A percentile compares a stretch with the other conserved stretches of the same genome.
Conservation (phyloP, 2,113 vertebrate genomes). For the Atrichornis clamosus region DNA sequence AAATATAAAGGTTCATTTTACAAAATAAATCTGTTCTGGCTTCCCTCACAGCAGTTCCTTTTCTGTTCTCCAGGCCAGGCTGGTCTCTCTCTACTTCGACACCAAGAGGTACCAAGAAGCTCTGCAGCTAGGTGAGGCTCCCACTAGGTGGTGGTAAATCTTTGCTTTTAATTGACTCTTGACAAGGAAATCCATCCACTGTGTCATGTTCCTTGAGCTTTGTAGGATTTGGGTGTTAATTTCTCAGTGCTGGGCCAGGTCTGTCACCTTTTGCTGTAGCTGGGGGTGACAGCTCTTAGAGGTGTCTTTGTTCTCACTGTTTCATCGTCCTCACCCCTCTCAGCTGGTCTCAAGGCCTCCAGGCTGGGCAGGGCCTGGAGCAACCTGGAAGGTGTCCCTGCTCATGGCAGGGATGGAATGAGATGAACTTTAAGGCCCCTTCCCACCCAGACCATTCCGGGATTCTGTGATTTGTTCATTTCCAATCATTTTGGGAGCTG, state of each 20-base stretch:
- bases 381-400: neutral
- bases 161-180: neutral
- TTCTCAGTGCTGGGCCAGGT: neutral
- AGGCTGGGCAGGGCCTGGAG: neutral
- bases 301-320: neutral
- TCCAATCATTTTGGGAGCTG: neutral
- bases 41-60: slow-evolving; percentile 33
- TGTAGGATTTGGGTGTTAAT: neutral
- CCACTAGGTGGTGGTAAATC: slow-evolving; percentile 47
- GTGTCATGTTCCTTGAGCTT: neutral
- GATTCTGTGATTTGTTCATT: neutral
- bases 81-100: slow-evolving; percentile 97
- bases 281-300: neutral
- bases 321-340: neutral
- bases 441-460: neutral
- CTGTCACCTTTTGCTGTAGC: neutral
- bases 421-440: neutral
- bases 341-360: neutral
- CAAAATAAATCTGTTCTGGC: neutral
- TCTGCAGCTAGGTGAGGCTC: slow-evolving; percentile 89
- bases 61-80: slow-evolving; percentile 85
- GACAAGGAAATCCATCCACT: neutral
- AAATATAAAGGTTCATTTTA: neutral
- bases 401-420: neutral
- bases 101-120: slow-evolving; percentile 98